Conservation (phyloP, 2,113 vertebrate species). For the Xiphophorus couchianus region DNA sequence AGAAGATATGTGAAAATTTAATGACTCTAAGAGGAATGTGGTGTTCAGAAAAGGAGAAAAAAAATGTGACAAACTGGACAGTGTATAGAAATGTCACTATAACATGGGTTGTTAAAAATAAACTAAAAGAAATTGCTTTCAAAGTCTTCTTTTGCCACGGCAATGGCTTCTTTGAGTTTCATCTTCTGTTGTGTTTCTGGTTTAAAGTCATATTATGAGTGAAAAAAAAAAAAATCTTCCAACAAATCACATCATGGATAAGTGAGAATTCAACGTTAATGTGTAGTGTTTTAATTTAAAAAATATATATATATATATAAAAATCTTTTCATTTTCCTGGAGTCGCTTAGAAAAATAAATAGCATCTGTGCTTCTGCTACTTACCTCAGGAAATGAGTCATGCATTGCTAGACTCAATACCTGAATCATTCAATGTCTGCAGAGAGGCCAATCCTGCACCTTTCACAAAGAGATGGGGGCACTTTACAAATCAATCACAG, state of each 20-base stretch:
- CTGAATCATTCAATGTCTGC: conserved; percentile 57
- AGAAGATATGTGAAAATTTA: conserved; percentile 66
- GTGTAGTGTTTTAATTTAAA: not conserved
- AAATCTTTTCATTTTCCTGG: conserved; percentile 24
- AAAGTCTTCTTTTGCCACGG: not conserved
- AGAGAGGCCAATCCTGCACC: conserved; percentile 19
- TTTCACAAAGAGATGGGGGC: conserved; percentile 18
- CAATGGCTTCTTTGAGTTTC: not conserved
- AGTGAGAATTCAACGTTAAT: not conserved
- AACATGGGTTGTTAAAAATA: conserved; percentile 39
- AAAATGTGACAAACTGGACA: conserved; percentile 44
- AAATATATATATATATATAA: too few species aligned
- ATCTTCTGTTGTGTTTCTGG: not conserved
- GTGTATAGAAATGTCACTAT: conserved; percentile 26
- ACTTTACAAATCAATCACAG: conserved; percentile 14
- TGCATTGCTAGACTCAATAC: conserved; percentile 48
- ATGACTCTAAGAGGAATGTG: conserved; percentile 71
- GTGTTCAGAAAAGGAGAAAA: conserved; percentile 58
- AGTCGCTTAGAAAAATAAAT: not conserved
- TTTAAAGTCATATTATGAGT: not conserved
- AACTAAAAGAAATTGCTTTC: not conserved
- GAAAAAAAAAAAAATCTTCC: not conserved
- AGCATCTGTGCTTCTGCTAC: conserved; percentile 42
- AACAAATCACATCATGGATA: not conserved
- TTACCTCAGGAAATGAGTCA: conserved; percentile 59